phyloP scores from a whole-genome alignment of 1,140 invertebrate species.

The Nomia melanderi region DNA sequence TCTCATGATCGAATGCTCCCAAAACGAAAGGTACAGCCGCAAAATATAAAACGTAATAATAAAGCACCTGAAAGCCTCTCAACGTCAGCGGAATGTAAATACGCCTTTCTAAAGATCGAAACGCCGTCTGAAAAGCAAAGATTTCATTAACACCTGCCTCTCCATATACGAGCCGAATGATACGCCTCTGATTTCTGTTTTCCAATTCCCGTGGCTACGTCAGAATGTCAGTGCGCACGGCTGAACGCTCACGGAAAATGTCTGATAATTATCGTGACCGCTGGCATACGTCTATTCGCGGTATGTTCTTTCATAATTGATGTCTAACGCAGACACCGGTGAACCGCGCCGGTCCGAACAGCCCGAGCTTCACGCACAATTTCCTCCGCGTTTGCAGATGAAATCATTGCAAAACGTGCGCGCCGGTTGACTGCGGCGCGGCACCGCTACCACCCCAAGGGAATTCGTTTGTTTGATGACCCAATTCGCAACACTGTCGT shows the following conservation, averaged over 20 bases:
- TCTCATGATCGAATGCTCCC: too few relatives aligned
- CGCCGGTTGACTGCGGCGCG: background rate
- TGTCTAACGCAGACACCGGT: conserved; percentile 38
- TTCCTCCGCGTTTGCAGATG: conserved; percentile 53
- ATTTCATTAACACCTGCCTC: conserved; percentile 43
- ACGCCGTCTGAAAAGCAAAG: background rate
- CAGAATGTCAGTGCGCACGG: conserved; percentile 73
- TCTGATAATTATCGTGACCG: conserved; percentile 66
- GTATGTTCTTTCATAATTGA: conserved; percentile 51
- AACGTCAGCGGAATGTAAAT: background rate
- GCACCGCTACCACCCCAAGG: too few relatives aligned
- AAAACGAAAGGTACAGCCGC: too few relatives aligned
- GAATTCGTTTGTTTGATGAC: conserved; percentile 35
- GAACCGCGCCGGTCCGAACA: too few relatives aligned
- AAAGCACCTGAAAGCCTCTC: too few relatives aligned
- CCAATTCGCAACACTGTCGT: conserved; percentile 6
- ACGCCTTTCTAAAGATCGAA: background rate
- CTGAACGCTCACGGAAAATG: conserved; percentile 63
- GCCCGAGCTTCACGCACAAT: conserved; percentile 57
- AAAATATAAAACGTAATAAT: too few relatives aligned
- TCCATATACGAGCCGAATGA: background rate
- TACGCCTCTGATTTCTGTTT: conserved; percentile 41
- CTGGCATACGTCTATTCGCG: conserved; percentile 20
- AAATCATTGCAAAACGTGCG: conserved; percentile 47
- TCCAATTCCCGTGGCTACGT: conserved; percentile 64